Conservation (phyloP, 23 tunicate genomes). For the Trididemnum clinides region DNA sequence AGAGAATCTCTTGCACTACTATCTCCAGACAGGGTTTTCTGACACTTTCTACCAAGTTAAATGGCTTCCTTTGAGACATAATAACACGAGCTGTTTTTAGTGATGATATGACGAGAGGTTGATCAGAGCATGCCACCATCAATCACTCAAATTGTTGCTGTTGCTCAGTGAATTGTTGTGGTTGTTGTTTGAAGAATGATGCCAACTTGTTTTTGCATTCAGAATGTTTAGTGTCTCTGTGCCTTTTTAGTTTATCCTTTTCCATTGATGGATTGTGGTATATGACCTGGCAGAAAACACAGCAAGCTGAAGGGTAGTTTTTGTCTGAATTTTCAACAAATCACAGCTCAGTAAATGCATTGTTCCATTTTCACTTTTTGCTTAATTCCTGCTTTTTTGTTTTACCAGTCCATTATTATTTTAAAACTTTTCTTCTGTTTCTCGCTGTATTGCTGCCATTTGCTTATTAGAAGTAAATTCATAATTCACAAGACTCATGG, state of each 20-base stretch:
- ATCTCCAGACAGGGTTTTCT: conserved; percentile 62
- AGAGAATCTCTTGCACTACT: conserved; percentile 49
- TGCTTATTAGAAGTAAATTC: conserved; percentile 32
- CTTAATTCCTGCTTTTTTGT: conserved; percentile 42
- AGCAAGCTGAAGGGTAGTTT: conserved; percentile 60
- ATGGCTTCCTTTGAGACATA: conserved; percentile 68
- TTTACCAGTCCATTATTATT: conserved; percentile 20
- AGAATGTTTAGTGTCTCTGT: conserved; percentile 65
- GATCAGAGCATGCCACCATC: conserved; percentile 27
- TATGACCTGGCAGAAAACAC: conserved; percentile 56
- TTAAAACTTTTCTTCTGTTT: conserved; percentile 14
- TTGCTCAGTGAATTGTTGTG: conserved; percentile 49
- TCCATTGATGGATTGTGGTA: conserved; percentile 58
- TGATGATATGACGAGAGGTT: conserved; percentile 68
- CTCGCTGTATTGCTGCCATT: not conserved
- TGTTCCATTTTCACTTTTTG: conserved; percentile 64
- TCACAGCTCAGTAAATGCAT: conserved; percentile 45
- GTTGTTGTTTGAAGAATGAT: conserved; percentile 55
- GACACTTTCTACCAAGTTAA: conserved; percentile 61
- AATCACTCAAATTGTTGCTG: conserved; percentile 27
- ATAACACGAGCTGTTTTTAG: conserved; percentile 49
- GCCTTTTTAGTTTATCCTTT: conserved; percentile 49
- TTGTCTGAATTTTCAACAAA: conserved; percentile 32
- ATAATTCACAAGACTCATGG: conserved; percentile 24
- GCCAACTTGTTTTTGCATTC: conserved; percentile 65